Evolutionary conservation across 2,113 vertebrate species (phyloP), one percentile per base, ranked within the genome.

Genomic region (Ceuthmochares aereus): DNA sequence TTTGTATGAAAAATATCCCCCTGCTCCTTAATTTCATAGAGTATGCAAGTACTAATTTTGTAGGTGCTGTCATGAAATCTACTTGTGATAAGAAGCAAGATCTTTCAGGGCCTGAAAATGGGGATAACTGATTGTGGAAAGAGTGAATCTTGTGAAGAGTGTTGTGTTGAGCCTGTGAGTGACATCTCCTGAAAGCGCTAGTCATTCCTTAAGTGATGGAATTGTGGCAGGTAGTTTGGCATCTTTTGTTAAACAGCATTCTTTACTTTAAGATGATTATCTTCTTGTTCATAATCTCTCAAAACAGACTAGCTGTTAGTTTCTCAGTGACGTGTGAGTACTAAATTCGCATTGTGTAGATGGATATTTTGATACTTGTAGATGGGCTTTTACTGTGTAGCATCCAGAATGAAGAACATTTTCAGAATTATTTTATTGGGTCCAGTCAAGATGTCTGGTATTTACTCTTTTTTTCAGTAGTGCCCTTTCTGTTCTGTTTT

Each of bases 401-500:
- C 30, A 54, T 66, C 29, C 51, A 60, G 19, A 90, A 42, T 49
- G 13, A 84, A 56, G 27, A 69, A 20, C 17, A 32, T 26, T 73
- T 87, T 87, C 36, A 47, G 5, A 36, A 40, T 66, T 37, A 13
- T 77, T 85, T 95, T 78, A 37, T 19, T 89, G 23, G 8, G 5
- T 69, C 22, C 29, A 25, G 23, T 74, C 52, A 80, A 67, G 22
- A 25, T 83, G 49, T 30, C 36, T 82, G 14, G 2, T 63, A 11
- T 47, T 81, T 80, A 30, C 1, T 55, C 55, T 51, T 91, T 72
- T 77, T 1, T 55, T 55, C 5, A 86, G 13, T 40, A 42, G 12
- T 89, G 15, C 80, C 26, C 15, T 90, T 94, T 94, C 56, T 92
- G 8, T 93, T 95, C 34, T 97, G 21, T 98, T 97, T 98, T 95